Evolutionary conservation across 2,797 vertebrate genomes (phyloP), one percentile per base, ranked within the genome.

Genomic region (Sphenodon punctatus): DNA sequence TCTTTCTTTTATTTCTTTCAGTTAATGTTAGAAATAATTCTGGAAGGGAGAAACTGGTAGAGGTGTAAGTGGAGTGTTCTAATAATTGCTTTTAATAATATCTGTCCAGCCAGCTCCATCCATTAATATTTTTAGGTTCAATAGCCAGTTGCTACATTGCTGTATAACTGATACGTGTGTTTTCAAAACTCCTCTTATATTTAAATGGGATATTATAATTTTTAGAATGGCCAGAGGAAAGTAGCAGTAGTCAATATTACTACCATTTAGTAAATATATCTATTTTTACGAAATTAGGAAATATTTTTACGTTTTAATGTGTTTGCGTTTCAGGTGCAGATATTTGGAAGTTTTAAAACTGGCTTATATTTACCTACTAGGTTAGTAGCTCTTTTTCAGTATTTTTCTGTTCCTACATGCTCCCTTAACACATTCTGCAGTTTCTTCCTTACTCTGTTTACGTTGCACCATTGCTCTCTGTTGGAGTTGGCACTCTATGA

Each of bases 281-380:
- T 59, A 45, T 27, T n/a, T 74, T 41, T 48, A 51, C 39, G 25
- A 64, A 13, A 68, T 78, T 67, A 77, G 71, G 65, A n/a, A 49
- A 11, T 46, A 14, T 80, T 85, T 75, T 92, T 5, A 64, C 12
- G 14, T 78, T 6, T 88, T n/a, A n/a, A n/a, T n/a, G n/a, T 84
- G 65, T 74, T 84, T 95, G 8, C 91, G 30, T 95, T 82, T 73
- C 92, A 99, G 98, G 98, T 99, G 79, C 96, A 99, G 93, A 98
- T 99, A 94, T 99, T 99, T 95, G 99, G 98, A 94, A 99, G 99
- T 94, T 99, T 99, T 95, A 99, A 98, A 95, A 99, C 98, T 23
- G 98, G 98, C 73, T 97, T 99, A 75, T 99, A 99, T 96, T 97
- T 99, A 82, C 99, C 99, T 88, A 99, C 99, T 85, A 99, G 99